Evolutionary conservation across 2,888 invertebrate genomes (phyloP).

Genomic region (Kryphioiulus occultus): DNA sequence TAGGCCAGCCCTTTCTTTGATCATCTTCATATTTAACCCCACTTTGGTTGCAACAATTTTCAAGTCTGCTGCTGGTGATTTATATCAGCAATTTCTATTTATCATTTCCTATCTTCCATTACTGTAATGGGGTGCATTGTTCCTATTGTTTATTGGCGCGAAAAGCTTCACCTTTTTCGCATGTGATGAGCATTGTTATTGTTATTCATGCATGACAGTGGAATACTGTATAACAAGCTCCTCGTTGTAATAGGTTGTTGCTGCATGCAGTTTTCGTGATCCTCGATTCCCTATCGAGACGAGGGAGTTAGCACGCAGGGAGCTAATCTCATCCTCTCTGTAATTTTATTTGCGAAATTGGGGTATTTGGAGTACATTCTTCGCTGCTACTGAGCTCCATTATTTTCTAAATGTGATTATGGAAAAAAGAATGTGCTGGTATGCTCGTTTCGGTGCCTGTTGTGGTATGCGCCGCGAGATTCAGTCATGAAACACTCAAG

Average conservation of each 20-base stretch:
- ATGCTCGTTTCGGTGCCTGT: neutral
- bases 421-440: slow-evolving; percentile 3
- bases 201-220: neutral
- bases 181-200: slow-evolving; percentile 36
- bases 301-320: neutral
- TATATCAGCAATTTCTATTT: slow-evolving; percentile 11
- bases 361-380: slow-evolving; percentile 35
- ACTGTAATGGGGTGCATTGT: slow-evolving; percentile 20
- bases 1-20: neutral
- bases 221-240: neutral
- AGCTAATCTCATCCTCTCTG: slow-evolving; percentile 13
- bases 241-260: neutral
- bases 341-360: slow-evolving; percentile 40
- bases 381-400: neutral
- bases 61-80: neutral
- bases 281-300: neutral
- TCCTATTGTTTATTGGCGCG: slow-evolving; percentile 16
- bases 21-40: slow-evolving; percentile 18
- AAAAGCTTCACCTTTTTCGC: slow-evolving; percentile 33
- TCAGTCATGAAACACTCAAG: neutral
- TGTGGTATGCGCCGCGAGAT: neutral
- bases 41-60: slow-evolving; percentile 24
- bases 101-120: slow-evolving; percentile 39
- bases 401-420: slow-evolving; percentile 35
- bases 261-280: slow-evolving; percentile 25